phyloP scores from a whole-genome alignment of 2,888 invertebrate genomes.

The Liopterus haemorrhoidalis region DNA sequence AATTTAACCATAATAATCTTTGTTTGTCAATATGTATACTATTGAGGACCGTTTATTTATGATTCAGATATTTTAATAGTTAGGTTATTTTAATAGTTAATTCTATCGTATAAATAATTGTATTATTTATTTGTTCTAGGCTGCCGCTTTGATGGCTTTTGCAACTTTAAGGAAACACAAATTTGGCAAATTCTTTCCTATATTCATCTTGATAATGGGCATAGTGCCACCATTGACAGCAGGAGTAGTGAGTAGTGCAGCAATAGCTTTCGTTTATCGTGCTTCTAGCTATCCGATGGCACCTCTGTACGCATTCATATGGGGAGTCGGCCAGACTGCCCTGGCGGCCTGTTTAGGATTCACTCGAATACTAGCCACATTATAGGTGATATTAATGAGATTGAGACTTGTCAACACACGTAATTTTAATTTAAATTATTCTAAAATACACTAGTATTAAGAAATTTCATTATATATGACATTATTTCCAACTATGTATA shows the following conservation, averaged over 20 bases:
- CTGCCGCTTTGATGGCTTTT: slow-evolving; percentile 87
- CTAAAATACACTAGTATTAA: too few relatives aligned
- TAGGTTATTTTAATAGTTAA: neutral
- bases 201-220: slow-evolving; percentile 83
- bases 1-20: too few relatives aligned
- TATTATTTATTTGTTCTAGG: slow-evolving; percentile 40
- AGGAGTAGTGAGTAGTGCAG: slow-evolving; percentile 84
- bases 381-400: slow-evolving; percentile 53
- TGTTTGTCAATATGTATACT: too few relatives aligned
- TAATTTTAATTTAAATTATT: too few relatives aligned
- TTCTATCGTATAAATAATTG: slow-evolving; percentile 1
- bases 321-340: slow-evolving; percentile 92
- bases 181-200: slow-evolving; percentile 89
- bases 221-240: slow-evolving; percentile 82
- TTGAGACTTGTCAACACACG: too few relatives aligned
- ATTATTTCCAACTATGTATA: too few relatives aligned
- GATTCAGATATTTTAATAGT: too few relatives aligned
- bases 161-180: slow-evolving; percentile 88
- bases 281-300: slow-evolving; percentile 86
- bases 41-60: too few relatives aligned
- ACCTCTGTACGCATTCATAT: slow-evolving; percentile 85
- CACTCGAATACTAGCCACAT: slow-evolving; percentile 85
- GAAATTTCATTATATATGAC: too few relatives aligned
- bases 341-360: slow-evolving; percentile 86
- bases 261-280: slow-evolving; percentile 88